Percentiles rank a stretch among this genome's conserved stretches.
Conservation (phyloP, 2,113 vertebrate genomes). For the Nyctereutes procyonoides region DNA sequence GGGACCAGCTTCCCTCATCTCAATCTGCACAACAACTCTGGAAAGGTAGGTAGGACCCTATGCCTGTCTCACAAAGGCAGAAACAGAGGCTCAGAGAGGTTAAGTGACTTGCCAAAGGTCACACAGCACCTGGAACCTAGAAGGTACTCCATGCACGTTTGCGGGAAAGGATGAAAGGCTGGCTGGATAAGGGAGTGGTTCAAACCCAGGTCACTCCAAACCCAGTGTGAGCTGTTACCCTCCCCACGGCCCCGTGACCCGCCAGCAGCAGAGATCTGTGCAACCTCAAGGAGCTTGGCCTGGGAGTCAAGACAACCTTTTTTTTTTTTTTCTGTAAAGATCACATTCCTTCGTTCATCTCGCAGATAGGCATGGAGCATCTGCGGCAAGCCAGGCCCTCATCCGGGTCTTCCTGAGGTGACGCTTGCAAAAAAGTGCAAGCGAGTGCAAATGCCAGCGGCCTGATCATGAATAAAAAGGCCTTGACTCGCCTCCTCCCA, state of each 20-base stretch:
- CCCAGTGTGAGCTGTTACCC: background rate
- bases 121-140: background rate
- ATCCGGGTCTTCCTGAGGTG: constrained; percentile 1
- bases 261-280: background rate
- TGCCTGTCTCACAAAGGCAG: background rate
- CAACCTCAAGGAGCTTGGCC: constrained; percentile 21
- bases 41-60: background rate
- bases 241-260: background rate
- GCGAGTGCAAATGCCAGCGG: background rate
- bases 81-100: constrained; percentile 45
- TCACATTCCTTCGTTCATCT: constrained; percentile 36
- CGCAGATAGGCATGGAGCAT: constrained; percentile 37
- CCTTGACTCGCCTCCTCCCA: constrained; percentile 43
- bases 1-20: background rate
- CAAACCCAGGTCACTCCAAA: background rate
- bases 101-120: background rate
- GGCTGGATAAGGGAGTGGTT: background rate
- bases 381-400: background rate
- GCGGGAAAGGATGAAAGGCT: background rate
- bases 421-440: background rate
- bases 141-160: background rate
- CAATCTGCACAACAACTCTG: background rate
- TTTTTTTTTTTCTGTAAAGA: background rate
- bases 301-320: background rate
- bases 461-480: constrained; percentile 28